Conservation (phyloP, 2,797 vertebrate genomes). For the Lateolabrax maculatus region DNA sequence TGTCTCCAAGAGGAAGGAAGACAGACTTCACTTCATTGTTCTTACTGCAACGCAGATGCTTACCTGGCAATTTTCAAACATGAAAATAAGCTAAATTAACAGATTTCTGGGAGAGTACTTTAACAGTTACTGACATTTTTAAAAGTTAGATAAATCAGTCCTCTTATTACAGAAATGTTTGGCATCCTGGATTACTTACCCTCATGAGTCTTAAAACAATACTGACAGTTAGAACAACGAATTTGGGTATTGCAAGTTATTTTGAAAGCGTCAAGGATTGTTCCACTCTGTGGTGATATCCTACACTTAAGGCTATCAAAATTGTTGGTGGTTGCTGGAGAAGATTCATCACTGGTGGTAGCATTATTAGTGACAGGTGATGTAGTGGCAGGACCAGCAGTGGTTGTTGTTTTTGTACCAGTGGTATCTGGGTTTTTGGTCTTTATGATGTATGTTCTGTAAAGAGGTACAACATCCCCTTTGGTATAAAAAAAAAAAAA, state of each 20-base stretch:
- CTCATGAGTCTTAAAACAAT: constrained; percentile 82
- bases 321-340: not conserved
- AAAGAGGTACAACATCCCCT: constrained; percentile 35
- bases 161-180: not conserved
- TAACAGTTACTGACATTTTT: not conserved
- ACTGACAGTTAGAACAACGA: constrained; percentile 76
- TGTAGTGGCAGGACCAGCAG: not conserved
- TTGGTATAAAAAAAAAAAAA: constrained; percentile 6
- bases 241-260: constrained; percentile 77
- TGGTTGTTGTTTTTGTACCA: fast-evolving
- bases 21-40: constrained; percentile 74
- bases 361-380: fast-evolving
- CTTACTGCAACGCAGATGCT: constrained; percentile 84
- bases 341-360: not conserved
- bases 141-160: not conserved
- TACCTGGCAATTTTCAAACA: constrained; percentile 76
- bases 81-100: not conserved
- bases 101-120: not conserved
- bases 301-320: constrained; percentile 72
- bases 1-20: constrained; percentile 89
- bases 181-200: constrained; percentile 57
- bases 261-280: constrained; percentile 83
- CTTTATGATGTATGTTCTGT: constrained; percentile 53
- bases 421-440: not conserved
- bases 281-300: constrained; percentile 80